These are phyloP conservation scores for Hiodon tergisus DNA, from an alignment of 2,113 vertebrate species.

Conservation along the genomic window DNA sequence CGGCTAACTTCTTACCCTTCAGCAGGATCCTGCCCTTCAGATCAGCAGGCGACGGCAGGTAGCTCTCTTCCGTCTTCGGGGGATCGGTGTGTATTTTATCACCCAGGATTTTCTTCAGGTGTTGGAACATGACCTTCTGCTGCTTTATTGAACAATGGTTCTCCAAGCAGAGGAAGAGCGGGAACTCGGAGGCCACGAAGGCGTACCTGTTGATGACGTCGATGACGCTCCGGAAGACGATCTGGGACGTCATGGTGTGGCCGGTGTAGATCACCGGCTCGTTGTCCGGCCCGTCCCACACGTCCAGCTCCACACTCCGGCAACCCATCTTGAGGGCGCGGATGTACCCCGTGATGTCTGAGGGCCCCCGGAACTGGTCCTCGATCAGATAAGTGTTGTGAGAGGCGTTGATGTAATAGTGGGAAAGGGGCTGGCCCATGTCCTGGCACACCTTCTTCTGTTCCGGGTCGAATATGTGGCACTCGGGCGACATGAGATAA, in stretches of 20 bases:
- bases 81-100: conserved; percentile 68
- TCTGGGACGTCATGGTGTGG: conserved; percentile 80
- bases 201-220: conserved; percentile 84
- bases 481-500: conserved; percentile 87
- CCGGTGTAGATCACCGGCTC: conserved; percentile 86
- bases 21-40: conserved; percentile 79
- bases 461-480: conserved; percentile 83
- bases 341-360: conserved; percentile 87
- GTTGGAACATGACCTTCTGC: conserved; percentile 78
- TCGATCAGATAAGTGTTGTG: conserved; percentile 95
- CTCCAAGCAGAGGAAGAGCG: conserved; percentile 84
- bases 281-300: conserved; percentile 82
- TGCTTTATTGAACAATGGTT: conserved; percentile 86
- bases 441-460: conserved; percentile 85
- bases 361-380: conserved; percentile 85
- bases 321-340: conserved; percentile 91
- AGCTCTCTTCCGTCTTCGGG: conserved; percentile 66
- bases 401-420: conserved; percentile 92
- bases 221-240: conserved; percentile 77
- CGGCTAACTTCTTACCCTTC: conserved; percentile 78
- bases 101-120: conserved; percentile 76
- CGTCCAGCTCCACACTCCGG: conserved; percentile 83
- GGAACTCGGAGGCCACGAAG: conserved; percentile 84
- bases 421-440: conserved; percentile 86
- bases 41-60: conserved; percentile 76